Conservation (phyloP, 2,797 vertebrate genomes). For the Setipinna tenuifilis region DNA sequence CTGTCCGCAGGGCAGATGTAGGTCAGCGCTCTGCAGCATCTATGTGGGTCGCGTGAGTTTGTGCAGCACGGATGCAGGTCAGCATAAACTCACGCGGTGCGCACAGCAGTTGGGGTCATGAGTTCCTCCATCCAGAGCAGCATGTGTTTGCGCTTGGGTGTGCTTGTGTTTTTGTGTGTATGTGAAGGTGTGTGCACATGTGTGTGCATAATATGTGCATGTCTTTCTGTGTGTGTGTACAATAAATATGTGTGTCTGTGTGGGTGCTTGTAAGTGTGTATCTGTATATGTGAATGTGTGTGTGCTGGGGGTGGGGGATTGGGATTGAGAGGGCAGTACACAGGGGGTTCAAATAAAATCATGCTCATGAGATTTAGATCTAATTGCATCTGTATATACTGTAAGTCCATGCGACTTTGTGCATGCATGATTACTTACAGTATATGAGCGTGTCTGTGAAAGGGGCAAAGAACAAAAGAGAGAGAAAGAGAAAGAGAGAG, state of each 20-base stretch:
- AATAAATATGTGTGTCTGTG: background rate
- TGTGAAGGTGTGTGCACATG: background rate
- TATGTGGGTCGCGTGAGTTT: background rate
- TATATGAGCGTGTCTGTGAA: background rate
- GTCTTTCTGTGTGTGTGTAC: background rate
- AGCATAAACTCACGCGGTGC: background rate
- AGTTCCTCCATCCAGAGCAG: background rate
- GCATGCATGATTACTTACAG: background rate
- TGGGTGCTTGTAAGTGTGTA: background rate
- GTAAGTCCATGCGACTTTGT: background rate
- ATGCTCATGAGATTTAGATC: background rate
- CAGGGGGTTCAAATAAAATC: background rate
- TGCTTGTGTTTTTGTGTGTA: background rate
- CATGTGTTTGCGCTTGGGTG: background rate
- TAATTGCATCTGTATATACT: conserved; percentile 4
- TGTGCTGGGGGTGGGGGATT: background rate
- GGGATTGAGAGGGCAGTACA: background rate
- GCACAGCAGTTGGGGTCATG: background rate
- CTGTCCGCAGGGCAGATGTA: background rate
- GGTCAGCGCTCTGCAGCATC: background rate
- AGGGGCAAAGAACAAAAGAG: background rate
- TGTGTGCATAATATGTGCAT: background rate
- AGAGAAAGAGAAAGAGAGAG: background rate
- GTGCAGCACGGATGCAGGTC: background rate
- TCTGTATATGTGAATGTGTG: background rate